A percentile compares a stretch with the other conserved stretches of the same genome.
These are phyloP conservation scores for Pluvianellus socialis DNA, from an alignment of 2,113 vertebrate genomes.

Conservation along the genomic window DNA sequence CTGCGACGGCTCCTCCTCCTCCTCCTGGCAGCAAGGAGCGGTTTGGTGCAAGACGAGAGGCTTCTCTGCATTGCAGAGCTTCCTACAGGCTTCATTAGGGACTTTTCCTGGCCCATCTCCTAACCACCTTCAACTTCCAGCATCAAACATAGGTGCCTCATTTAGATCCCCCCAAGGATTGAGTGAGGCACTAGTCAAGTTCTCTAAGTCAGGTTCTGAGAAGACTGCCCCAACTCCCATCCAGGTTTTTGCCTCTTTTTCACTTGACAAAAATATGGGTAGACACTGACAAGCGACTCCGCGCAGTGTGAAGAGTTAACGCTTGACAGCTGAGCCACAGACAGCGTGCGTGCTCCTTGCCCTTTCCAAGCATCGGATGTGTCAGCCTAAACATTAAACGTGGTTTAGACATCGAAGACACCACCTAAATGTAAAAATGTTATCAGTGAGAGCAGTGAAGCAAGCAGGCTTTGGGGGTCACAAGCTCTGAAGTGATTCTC, in stretches of 20 bases:
- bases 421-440: neutral
- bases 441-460: neutral
- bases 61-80: neutral
- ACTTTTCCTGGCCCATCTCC: neutral
- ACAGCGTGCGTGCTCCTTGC: neutral
- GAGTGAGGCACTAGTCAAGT: neutral
- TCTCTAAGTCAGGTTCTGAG: neutral
- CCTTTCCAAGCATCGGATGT: neutral
- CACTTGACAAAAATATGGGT: neutral
- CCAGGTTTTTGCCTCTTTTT: neutral
- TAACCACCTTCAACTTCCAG: neutral
- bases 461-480: neutral
- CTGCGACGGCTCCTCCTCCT: neutral
- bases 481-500: neutral
- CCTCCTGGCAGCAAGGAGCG: neutral
- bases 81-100: neutral
- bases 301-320: neutral
- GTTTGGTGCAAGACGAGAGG: neutral
- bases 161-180: neutral
- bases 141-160: neutral
- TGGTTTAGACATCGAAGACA: neutral
- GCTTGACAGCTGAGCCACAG: neutral
- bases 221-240: neutral
- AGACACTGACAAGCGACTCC: neutral
- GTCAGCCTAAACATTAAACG: neutral